Conservation (phyloP, 2,888 invertebrate species). For the Rhabditophanes sp. region DNA sequence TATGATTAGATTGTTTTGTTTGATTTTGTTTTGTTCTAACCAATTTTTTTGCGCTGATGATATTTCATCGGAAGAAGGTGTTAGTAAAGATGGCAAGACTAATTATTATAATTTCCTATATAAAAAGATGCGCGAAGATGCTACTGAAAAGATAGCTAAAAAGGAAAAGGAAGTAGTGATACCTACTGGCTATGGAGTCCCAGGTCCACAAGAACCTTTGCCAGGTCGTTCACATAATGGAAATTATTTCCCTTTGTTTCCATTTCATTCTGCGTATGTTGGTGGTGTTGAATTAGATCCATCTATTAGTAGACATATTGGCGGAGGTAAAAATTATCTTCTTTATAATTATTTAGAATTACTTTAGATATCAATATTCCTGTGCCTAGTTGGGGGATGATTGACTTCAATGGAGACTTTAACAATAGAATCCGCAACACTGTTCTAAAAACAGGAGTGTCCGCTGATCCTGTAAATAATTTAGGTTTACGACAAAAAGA, state of each 20-base stretch:
- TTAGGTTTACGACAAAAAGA: constrained; percentile 27
- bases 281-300: background rate
- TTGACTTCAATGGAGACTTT: constrained; percentile 27
- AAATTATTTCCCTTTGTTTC: constrained; percentile 1
- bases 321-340: no score
- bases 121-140: no score
- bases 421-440: no score
- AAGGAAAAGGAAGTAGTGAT: background rate
- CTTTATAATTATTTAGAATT: background rate
- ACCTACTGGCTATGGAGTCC: background rate
- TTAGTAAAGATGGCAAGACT: no score
- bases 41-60: no score
- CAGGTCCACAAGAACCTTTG: constrained; percentile 1
- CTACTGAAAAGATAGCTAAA: no score
- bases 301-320: no score
- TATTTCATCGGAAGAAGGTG: no score
- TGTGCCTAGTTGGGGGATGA: constrained; percentile 28
- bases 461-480: constrained; percentile 35
- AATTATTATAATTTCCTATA: no score
- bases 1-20: no score
- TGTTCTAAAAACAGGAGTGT: no score
- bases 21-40: no score
- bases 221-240: constrained; percentile 1
- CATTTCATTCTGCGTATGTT: background rate
- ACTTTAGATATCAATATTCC: constrained; percentile 25